Conservation (phyloP, 2,113 vertebrate species). For the Aldabrachelys gigantea region DNA sequence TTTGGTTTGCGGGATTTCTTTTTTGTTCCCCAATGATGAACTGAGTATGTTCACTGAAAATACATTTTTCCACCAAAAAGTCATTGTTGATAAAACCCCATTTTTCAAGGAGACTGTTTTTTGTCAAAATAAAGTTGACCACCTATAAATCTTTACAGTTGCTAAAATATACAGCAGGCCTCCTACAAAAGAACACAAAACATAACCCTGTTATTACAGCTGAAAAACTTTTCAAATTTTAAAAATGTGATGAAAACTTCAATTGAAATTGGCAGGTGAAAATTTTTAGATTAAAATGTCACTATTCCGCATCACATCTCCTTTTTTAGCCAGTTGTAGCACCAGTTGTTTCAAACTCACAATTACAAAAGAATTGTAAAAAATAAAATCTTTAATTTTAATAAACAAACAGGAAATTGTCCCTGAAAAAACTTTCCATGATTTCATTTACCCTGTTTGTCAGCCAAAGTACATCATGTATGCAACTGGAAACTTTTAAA, state of each 20-base stretch:
- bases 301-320: not conserved
- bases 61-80: not conserved
- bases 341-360: not conserved
- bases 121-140: not conserved
- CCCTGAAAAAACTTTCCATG: not conserved
- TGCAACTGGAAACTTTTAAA: not conserved
- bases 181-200: not conserved
- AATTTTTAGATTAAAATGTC: not conserved
- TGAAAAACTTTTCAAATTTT: not conserved
- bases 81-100: not conserved
- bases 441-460: not conserved
- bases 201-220: not conserved
- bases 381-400: not conserved
- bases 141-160: not conserved
- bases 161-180: not conserved
- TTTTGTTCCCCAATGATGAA: not conserved
- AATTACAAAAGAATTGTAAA: not conserved
- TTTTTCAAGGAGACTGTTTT: not conserved
- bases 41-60: not conserved
- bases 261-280: not conserved
- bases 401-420: not conserved
- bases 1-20: not conserved
- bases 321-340: not conserved
- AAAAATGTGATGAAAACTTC: not conserved
- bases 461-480: not conserved